These are phyloP conservation scores for Phainopepla nitens DNA, from an alignment of 2,113 vertebrate species.

Conservation along the genomic window DNA sequence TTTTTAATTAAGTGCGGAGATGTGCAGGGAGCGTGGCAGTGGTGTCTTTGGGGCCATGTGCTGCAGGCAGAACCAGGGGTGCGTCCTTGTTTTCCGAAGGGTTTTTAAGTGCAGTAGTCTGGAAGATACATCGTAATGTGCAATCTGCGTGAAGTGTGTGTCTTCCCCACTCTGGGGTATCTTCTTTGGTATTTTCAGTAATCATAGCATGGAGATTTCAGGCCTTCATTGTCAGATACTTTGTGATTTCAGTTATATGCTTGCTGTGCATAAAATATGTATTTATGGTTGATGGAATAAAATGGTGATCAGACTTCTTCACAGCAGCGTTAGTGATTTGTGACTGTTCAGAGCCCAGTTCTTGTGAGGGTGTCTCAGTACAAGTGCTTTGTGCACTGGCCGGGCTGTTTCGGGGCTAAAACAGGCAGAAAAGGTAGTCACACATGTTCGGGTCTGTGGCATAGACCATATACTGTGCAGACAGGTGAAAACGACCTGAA, in stretches of 20 bases:
- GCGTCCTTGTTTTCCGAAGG: neutral
- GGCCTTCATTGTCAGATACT: neutral
- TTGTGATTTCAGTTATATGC: neutral
- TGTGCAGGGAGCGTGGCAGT: rapidly evolving
- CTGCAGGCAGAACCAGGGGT: neutral
- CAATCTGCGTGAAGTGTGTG: neutral
- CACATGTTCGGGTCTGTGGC: neutral
- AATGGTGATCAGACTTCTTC: neutral
- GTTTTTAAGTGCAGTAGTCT: neutral
- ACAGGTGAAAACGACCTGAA: neutral
- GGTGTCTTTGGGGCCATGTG: neutral
- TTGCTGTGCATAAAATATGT: neutral
- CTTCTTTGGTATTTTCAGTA: neutral
- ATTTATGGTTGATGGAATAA: neutral
- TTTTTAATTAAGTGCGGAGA: too few relatives aligned
- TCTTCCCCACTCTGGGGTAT: neutral
- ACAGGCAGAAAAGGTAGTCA: neutral
- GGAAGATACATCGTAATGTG: neutral
- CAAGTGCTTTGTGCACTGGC: neutral
- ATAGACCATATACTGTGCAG: neutral
- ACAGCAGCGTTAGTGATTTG: neutral
- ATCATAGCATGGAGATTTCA: neutral
- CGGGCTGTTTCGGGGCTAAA: neutral
- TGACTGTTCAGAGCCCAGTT: neutral
- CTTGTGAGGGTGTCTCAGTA: neutral